These are phyloP conservation scores for Ganaspis brasiliensis DNA, from an alignment of 2,888 invertebrate species.

Conservation along the genomic window DNA sequence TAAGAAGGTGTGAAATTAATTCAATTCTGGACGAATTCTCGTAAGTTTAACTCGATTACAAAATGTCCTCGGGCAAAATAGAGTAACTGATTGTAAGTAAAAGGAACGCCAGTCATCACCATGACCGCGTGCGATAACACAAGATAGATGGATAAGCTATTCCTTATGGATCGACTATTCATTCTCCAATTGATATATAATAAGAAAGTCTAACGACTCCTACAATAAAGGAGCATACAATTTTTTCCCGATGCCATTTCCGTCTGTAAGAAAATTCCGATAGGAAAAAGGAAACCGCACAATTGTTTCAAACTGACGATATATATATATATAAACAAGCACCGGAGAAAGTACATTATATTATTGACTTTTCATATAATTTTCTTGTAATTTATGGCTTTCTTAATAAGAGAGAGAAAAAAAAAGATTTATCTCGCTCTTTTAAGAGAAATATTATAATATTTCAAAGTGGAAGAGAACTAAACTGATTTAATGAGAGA, in stretches of 20 bases:
- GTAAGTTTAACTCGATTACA: too few relatives aligned
- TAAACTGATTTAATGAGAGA: not conserved
- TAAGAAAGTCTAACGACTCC: conserved; percentile 32
- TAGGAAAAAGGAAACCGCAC: conserved; percentile 20
- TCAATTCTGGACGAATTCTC: too few relatives aligned
- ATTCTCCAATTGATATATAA: conserved; percentile 29
- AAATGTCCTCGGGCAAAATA: conserved; percentile 57
- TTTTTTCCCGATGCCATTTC: conserved; percentile 25
- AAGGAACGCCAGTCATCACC: conserved; percentile 57
- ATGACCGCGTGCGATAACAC: conserved; percentile 57
- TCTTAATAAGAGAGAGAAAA: not conserved
- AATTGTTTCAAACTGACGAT: conserved; percentile 16
- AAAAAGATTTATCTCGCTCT: conserved; percentile 15
- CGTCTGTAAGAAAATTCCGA: conserved; percentile 20
- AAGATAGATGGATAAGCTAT: conserved; percentile 14
- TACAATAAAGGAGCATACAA: not conserved
- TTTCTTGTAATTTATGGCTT: conserved; percentile 5
- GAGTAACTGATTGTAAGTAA: conserved; percentile 55
- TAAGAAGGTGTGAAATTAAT: too few relatives aligned
- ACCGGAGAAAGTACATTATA: conserved; percentile 25
- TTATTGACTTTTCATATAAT: conserved; percentile 2
- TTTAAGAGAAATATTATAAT: not conserved
- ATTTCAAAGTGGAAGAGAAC: not conserved
- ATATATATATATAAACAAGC: not conserved
- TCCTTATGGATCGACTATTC: conserved; percentile 11